Conservation (phyloP, 2,888 invertebrate species). For the Rhorus exstirpatorius region DNA sequence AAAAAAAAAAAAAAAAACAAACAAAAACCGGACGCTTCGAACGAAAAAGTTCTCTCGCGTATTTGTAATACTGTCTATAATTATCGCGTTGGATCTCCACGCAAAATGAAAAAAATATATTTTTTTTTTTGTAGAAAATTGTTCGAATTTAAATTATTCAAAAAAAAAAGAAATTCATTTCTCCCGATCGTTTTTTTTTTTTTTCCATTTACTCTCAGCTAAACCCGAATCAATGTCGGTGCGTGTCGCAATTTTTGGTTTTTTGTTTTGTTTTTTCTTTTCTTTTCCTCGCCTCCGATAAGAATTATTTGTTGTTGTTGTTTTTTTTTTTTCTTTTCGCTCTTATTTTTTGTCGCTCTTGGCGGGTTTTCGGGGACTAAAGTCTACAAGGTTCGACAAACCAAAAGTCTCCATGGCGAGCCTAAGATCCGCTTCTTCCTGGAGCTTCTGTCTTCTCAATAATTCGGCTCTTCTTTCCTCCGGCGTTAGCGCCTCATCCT, state of each 20-base stretch:
- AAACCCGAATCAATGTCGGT: no score
- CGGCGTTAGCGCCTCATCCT: slow-evolving; percentile 90
- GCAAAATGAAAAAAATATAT: no score
- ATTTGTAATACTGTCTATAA: slow-evolving; percentile 10
- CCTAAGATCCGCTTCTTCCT: slow-evolving; percentile 95
- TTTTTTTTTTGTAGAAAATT: no score
- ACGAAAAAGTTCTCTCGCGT: background rate
- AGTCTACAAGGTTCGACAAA: slow-evolving; percentile 86
- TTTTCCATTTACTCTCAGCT: no score
- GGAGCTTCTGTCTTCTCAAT: slow-evolving; percentile 92
- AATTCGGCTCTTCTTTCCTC: slow-evolving; percentile 93
- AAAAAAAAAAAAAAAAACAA: slow-evolving; percentile 3
- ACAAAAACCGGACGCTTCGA: background rate
- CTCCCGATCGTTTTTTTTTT: no score
- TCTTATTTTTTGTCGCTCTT: slow-evolving; percentile 83
- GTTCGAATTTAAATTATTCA: no score
- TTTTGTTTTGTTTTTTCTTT: background rate
- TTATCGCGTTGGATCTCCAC: slow-evolving; percentile 3
- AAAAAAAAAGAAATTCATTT: no score
- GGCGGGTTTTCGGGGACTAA: slow-evolving; percentile 84
- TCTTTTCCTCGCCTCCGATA: background rate
- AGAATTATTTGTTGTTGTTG: no score
- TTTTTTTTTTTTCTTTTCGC: background rate
- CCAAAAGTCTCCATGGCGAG: slow-evolving; percentile 96
- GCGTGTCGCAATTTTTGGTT: background rate